Percentiles rank a stretch among this genome's conserved stretches.
Conservation (phyloP, 2,888 invertebrate species). For the Callinectes sapidus region DNA sequence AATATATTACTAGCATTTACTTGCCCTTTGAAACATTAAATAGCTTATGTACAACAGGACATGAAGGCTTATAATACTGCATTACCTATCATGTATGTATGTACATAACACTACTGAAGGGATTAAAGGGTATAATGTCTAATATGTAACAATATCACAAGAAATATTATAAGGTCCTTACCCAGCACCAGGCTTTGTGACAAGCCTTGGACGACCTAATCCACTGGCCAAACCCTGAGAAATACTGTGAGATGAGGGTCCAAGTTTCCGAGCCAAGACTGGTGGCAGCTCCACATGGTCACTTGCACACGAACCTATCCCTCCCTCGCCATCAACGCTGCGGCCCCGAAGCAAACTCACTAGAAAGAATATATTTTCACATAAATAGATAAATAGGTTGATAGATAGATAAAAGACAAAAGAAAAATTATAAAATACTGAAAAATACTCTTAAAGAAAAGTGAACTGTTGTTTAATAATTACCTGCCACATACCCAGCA, state of each 20-base stretch:
- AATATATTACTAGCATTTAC: too few relatives aligned
- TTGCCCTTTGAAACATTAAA: too few relatives aligned
- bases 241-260: conserved; percentile 50
- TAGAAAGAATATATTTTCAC: not conserved
- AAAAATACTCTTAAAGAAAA: not conserved
- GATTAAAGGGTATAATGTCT: not conserved
- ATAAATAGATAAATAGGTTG: not conserved
- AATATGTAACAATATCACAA: not conserved
- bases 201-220: conserved; percentile 57
- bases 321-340: conserved; percentile 45
- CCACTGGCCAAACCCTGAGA: conserved; percentile 55
- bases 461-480: too few relatives aligned
- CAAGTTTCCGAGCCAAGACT: conserved; percentile 46
- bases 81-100: too few relatives aligned
- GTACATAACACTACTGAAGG: too few relatives aligned
- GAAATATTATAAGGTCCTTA: conserved; percentile 12
- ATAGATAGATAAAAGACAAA: not conserved
- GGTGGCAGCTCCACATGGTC: conserved; percentile 52
- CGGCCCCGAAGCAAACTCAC: conserved; percentile 61
- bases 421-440: not conserved
- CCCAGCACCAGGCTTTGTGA: conserved; percentile 70
- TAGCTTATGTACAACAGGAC: too few relatives aligned
- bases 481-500: too few relatives aligned
- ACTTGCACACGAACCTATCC: not conserved
- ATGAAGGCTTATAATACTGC: too few relatives aligned